These are phyloP conservation scores for Esox masquinongy DNA, from an alignment of 2,797 vertebrate genomes.

Conservation along the genomic window DNA sequence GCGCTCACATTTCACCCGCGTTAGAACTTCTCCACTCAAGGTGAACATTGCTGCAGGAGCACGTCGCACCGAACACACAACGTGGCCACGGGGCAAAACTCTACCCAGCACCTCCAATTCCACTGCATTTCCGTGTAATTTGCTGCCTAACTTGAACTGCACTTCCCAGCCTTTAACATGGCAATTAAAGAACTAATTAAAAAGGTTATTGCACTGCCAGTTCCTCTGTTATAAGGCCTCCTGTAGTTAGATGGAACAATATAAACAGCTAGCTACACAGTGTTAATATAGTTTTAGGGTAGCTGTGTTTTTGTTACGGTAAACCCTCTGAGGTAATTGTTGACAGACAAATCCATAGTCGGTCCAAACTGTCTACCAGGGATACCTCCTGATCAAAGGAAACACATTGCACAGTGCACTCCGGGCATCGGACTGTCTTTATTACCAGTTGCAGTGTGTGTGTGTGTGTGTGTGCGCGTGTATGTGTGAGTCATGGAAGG, in stretches of 20 bases:
- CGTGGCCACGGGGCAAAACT: neutral
- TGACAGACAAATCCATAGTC: constrained; percentile 4
- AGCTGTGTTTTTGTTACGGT: neutral
- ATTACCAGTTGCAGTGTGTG: constrained; percentile 45
- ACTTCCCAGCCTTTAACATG: neutral
- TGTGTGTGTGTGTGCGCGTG: constrained; percentile 37
- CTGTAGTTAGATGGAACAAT: neutral
- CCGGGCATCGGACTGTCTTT: constrained; percentile 48
- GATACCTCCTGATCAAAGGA: constrained; percentile 30
- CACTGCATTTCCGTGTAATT: neutral
- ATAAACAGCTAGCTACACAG: neutral
- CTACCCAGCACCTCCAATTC: no score
- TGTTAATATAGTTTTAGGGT: neutral
- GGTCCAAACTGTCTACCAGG: neutral
- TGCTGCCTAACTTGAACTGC: neutral
- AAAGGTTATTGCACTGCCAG: neutral
- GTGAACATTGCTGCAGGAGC: neutral
- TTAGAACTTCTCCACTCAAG: constrained; percentile 3
- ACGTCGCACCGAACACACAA: neutral
- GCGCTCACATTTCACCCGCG: constrained; percentile 13
- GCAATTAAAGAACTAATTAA: neutral
- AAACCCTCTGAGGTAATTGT: neutral
- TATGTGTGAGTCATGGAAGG: constrained; percentile 64
- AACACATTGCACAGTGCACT: constrained; percentile 30
- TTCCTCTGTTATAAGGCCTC: neutral